Percentiles rank a stretch among this genome's conserved stretches.
These are phyloP conservation scores for Sphinx pinastri DNA, from an alignment of 2,888 invertebrate species.

Conservation along the genomic window DNA sequence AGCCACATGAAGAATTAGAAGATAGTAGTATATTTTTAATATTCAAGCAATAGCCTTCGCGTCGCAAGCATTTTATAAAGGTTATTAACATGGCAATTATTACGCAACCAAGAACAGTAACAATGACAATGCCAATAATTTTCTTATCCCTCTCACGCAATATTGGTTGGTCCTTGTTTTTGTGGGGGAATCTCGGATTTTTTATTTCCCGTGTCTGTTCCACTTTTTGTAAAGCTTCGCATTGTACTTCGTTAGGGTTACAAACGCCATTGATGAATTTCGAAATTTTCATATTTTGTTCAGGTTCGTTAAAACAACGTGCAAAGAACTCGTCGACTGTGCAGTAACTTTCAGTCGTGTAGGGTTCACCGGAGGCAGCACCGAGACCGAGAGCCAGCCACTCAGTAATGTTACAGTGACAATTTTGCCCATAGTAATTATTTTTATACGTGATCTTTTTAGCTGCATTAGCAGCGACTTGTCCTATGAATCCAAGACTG, in stretches of 20 bases:
- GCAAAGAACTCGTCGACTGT: slow-evolving; percentile 84
- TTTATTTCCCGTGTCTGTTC: slow-evolving; percentile 68
- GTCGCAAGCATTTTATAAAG: slow-evolving; percentile 83
- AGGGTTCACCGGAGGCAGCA: slow-evolving; percentile 64
- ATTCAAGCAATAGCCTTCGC: slow-evolving; percentile 80
- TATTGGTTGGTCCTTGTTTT: slow-evolving; percentile 49
- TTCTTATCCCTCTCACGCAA: slow-evolving; percentile 68
- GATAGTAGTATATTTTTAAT: slow-evolving; percentile 71
- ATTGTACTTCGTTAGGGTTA: slow-evolving; percentile 76
- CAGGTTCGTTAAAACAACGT: slow-evolving; percentile 86
- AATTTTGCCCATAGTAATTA: slow-evolving; percentile 86
- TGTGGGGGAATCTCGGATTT: slow-evolving; percentile 77
- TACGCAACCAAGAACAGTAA: slow-evolving; percentile 79
- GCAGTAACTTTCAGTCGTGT: slow-evolving; percentile 85
- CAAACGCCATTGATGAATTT: slow-evolving; percentile 86
- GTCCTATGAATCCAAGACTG: slow-evolving; percentile 85
- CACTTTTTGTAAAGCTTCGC: slow-evolving; percentile 77
- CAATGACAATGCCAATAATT: slow-evolving; percentile 79
- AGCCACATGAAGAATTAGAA: slow-evolving; percentile 65
- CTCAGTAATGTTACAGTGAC: slow-evolving; percentile 85
- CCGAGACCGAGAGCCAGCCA: slow-evolving; percentile 82
- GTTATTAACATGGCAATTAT: slow-evolving; percentile 81
- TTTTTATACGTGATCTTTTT: slow-evolving; percentile 79
- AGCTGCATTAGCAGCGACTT: slow-evolving; percentile 70
- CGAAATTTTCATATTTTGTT: slow-evolving; percentile 85